A percentile compares a stretch with the other conserved stretches of the same genome.
Conservation (phyloP, 2,888 invertebrate genomes). For the Aphodius granarius region DNA sequence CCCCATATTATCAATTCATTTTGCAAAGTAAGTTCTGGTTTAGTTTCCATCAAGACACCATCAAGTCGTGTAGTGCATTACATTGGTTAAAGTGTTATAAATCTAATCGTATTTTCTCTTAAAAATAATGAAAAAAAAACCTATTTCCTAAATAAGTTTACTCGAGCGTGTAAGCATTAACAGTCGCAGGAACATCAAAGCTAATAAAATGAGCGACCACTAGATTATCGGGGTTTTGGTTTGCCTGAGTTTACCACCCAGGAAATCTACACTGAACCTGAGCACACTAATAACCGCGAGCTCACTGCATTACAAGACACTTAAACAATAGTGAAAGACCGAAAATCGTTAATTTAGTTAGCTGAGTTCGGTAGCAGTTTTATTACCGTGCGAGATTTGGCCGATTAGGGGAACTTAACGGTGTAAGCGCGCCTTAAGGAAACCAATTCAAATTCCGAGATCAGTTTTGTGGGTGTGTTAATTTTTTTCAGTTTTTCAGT, state of each 20-base stretch:
- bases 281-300: not conserved
- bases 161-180: too few relatives aligned
- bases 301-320: not conserved
- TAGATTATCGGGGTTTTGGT: not conserved
- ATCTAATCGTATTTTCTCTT: too few relatives aligned
- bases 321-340: not conserved
- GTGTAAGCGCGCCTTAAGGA: not conserved
- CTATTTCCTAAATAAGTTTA: too few relatives aligned
- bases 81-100: too few relatives aligned
- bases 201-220: not conserved
- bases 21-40: too few relatives aligned
- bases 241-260: not conserved
- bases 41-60: too few relatives aligned
- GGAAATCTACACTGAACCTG: not conserved
- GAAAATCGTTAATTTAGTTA: not conserved
- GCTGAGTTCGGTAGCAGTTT: not conserved
- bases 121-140: too few relatives aligned
- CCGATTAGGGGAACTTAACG: not conserved
- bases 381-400: not conserved
- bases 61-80: too few relatives aligned
- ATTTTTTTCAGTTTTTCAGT: too few relatives aligned
- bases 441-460: not conserved
- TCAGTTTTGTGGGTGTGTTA: too few relatives aligned
- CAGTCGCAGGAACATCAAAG: too few relatives aligned
- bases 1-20: too few relatives aligned